These are phyloP conservation scores for Lordiphosa fenestrarum DNA, from an alignment of 2,888 invertebrate species.

Conservation along the genomic window DNA sequence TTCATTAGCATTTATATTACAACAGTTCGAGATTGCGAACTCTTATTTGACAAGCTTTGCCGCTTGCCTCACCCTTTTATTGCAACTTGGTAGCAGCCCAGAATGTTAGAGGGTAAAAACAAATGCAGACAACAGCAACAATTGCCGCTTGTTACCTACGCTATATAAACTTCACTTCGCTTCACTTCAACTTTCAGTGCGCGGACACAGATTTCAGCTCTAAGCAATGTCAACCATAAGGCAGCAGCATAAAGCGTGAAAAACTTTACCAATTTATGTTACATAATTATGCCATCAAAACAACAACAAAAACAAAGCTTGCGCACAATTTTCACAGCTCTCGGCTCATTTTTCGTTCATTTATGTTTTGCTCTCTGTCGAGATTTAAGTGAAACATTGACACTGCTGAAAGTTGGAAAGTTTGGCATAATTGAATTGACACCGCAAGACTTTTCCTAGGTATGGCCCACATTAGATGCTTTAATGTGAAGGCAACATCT, in stretches of 20 bases:
- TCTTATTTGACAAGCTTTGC: too few relatives aligned
- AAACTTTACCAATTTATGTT: conserved; percentile 77
- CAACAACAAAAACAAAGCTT: conserved; percentile 33
- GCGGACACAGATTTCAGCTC: conserved; percentile 69
- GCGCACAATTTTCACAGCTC: conserved; percentile 39
- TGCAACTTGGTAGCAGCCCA: too few relatives aligned
- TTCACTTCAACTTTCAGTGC: conserved; percentile 47
- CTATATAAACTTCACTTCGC: conserved; percentile 59
- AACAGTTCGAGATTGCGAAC: too few relatives aligned
- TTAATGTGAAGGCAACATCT: neutral
- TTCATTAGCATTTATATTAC: too few relatives aligned
- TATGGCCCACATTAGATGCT: conserved; percentile 2
- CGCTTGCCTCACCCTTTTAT: too few relatives aligned
- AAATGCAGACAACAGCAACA: conserved; percentile 33
- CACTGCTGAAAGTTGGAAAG: conserved; percentile 46
- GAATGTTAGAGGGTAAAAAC: conserved; percentile 5
- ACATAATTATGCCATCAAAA: conserved; percentile 74
- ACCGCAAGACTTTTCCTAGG: conserved; percentile 3
- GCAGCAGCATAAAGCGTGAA: conserved; percentile 46
- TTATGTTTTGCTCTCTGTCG: conserved; percentile 27
- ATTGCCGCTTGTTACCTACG: conserved; percentile 45
- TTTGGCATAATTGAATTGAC: conserved; percentile 42
- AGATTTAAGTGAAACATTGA: conserved; percentile 63
- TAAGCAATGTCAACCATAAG: conserved; percentile 49
- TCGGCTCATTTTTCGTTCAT: conserved; percentile 31